phyloP scores from a whole-genome alignment of 2,888 invertebrate genomes.

The Caenorhabditis auriculariae region DNA sequence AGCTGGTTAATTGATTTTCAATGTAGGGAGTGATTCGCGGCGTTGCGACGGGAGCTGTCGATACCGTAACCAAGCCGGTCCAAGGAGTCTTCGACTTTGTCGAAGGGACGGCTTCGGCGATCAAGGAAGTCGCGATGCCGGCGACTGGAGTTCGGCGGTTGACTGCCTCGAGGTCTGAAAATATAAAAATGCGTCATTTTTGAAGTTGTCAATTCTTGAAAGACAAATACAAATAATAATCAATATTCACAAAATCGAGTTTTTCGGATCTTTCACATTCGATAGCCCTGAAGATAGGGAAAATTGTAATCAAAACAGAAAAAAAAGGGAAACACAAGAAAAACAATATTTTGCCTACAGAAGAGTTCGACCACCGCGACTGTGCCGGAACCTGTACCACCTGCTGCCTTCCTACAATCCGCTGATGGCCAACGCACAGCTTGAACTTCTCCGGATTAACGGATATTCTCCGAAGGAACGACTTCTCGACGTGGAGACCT shows the following conservation, averaged over 20 bases:
- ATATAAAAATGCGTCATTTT: neutral
- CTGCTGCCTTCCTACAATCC: constrained; percentile 48
- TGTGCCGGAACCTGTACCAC: constrained; percentile 42
- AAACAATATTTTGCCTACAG: constrained; percentile 6
- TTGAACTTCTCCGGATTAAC: constrained; percentile 55
- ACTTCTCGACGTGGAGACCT: constrained; percentile 49
- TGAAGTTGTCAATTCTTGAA: neutral
- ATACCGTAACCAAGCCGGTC: constrained; percentile 61
- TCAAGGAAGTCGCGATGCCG: constrained; percentile 52
- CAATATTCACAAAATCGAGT: neutral
- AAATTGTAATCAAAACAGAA: neutral
- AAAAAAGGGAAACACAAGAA: neutral
- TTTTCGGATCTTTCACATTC: neutral
- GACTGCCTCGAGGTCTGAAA: constrained; percentile 9
- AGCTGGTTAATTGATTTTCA: too few species aligned
- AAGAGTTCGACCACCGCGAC: constrained; percentile 35
- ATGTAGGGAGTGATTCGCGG: constrained; percentile 52
- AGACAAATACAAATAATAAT: neutral
- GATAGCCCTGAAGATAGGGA: neutral
- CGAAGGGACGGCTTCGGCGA: constrained; percentile 60
- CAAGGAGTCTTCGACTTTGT: constrained; percentile 62
- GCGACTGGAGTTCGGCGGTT: constrained; percentile 17
- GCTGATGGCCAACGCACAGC: constrained; percentile 53
- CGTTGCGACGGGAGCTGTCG: constrained; percentile 57
- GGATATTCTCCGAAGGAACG: constrained; percentile 50